These are phyloP conservation scores for Enteromius mattozi DNA, from an alignment of 2,797 vertebrate genomes.

Conservation along the genomic window DNA sequence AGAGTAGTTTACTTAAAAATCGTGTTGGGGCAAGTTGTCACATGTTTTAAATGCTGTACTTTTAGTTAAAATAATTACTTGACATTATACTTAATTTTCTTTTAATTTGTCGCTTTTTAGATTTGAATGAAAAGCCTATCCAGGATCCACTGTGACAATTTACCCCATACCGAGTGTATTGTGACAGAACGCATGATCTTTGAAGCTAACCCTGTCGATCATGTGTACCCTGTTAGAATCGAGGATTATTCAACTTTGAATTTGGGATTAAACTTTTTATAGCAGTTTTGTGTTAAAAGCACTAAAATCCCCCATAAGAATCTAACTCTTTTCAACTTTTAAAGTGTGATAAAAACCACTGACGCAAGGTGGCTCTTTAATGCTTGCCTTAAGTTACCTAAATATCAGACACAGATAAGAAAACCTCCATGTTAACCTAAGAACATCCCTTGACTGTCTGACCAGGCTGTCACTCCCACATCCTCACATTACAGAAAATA, in stretches of 20 bases:
- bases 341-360: background rate
- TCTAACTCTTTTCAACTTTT: conserved; percentile 10
- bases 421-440: background rate
- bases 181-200: background rate
- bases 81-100: background rate
- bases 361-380: background rate
- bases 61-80: background rate
- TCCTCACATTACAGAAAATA: conserved; percentile 68
- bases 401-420: conserved; percentile 37
- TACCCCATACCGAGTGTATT: background rate
- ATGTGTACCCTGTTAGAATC: background rate
- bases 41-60: background rate
- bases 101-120: background rate
- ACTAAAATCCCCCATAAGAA: background rate
- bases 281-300: background rate
- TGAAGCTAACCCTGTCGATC: background rate
- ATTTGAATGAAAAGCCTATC: background rate
- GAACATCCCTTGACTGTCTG: conserved; percentile 44
- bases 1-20: background rate
- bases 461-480: conserved; percentile 73
- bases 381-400: conserved; percentile 2
- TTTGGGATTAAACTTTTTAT: background rate
- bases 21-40: background rate
- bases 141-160: background rate
- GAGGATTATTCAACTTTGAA: background rate